Evolutionary conservation across 2,113 vertebrate species (phyloP), one percentile per base, ranked within the genome.

Genomic region (Leiothrix lutea): DNA sequence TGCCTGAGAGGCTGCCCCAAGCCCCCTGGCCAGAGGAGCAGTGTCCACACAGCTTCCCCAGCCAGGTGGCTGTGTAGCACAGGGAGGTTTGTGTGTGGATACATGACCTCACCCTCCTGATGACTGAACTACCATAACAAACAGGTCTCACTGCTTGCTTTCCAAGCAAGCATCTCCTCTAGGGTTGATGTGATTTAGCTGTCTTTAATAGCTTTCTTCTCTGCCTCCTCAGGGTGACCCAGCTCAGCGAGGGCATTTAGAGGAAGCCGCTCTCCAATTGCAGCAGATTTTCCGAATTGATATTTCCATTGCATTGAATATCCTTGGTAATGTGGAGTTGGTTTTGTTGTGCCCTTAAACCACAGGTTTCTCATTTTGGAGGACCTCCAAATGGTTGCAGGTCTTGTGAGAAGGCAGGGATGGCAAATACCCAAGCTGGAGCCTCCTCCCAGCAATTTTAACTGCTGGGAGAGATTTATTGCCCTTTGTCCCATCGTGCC

Each of bases 291-390:
- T 98, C 78, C 98, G 98, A 65, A 82, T 97, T 95, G 99, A 98
- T 42, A 86, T 99, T 85, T 98, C 99, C 44, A 96, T 99, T n/a
- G 98, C 99, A 64, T 98, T 99, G 92, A 99, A 99, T 96, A 98
- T 99, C 95, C 99, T 99, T 4, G 99, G 99, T 99, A 98, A 98
- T 11, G 75, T 53, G 69, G 53, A 58, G 69, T 94, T 53, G 64
- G 45, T 42, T 91, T 83, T 88, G 67, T 70, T 90, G 57, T 86
- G 88, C 65, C 77, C 90, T 95, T 93, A 92, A 79, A 86, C 75
- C 72, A 65, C 73, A 73, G 61, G 25, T 93, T 90, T 74, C 88
- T 93, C 82, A 67, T 86, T 66, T 64, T 95, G 92, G 88, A 96
- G 88, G 90, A 58, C 88, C 88, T 97, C 94, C 94, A 90, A 86